Evolutionary conservation across 1,140 invertebrate genomes (phyloP).

Genomic region (Oreohelix idahoensis): DNA sequence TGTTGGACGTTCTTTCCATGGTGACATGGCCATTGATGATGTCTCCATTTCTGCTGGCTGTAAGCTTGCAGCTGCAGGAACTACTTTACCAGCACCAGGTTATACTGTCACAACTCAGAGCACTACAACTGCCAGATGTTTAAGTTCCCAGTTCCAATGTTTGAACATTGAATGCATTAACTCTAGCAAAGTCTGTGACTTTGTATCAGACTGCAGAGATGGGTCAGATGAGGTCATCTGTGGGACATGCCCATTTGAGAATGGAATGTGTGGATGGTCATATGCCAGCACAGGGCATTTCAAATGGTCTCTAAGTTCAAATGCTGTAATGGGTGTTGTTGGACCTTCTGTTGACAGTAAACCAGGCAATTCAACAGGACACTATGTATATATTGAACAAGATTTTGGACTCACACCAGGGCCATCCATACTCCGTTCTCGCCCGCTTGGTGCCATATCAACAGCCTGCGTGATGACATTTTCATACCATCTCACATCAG

Average conservation of each 20-base stretch:
- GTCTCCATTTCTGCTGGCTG: constrained; percentile 73
- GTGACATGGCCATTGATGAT: constrained; percentile 84
- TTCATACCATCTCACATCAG: constrained; percentile 25
- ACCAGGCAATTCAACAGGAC: constrained; percentile 55
- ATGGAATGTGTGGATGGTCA: constrained; percentile 59
- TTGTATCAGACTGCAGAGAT: constrained; percentile 61
- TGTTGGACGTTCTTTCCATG: constrained; percentile 79
- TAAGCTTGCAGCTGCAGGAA: constrained; percentile 39
- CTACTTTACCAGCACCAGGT: constrained; percentile 51
- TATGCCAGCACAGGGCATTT: constrained; percentile 55
- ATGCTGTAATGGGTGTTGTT: constrained; percentile 77
- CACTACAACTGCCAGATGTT: constrained; percentile 55
- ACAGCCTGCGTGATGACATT: constrained; percentile 25
- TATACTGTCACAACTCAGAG: constrained; percentile 52
- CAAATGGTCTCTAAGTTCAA: constrained; percentile 59
- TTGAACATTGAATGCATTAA: constrained; percentile 48
- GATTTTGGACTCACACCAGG: constrained; percentile 23
- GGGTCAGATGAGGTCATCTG: constrained; percentile 67
- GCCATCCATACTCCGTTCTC: constrained; percentile 20
- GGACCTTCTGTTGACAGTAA: constrained; percentile 85
- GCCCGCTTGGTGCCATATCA: constrained; percentile 30
- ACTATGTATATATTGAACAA: constrained; percentile 67
- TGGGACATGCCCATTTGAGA: constrained; percentile 69
- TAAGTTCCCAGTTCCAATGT: constrained; percentile 53
- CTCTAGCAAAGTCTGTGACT: constrained; percentile 66